Conservation (phyloP, 2,797 vertebrate genomes). For the Eulemur coronatus region DNA sequence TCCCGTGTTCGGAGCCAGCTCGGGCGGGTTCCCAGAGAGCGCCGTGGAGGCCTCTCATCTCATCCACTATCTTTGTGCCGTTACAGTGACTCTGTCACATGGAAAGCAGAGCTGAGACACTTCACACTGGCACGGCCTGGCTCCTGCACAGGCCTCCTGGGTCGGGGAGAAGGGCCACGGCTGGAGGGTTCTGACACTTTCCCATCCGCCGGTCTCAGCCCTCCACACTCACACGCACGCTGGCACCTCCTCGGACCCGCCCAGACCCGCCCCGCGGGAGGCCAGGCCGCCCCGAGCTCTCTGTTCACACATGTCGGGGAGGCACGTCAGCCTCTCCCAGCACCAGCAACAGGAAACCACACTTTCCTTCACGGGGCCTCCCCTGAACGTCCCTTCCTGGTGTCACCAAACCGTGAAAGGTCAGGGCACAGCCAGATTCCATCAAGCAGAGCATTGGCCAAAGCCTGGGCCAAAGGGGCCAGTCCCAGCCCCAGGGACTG, state of each 20-base stretch:
- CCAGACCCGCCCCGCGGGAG: no score
- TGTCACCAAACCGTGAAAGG: background rate
- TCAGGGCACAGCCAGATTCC: accelerated
- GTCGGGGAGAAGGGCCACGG: accelerated
- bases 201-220: background rate
- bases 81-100: accelerated
- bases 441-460: no score
- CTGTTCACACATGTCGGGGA: accelerated
- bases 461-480: background rate
- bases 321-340: background rate
- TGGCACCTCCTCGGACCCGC: accelerated
- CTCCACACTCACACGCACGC: background rate
- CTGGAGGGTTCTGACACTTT: accelerated
- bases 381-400: background rate
- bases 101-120: background rate
- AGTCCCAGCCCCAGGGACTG: background rate
- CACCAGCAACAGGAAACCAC: background rate
- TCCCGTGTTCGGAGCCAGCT: background rate
- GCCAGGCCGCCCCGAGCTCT: background rate
- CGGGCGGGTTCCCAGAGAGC: no score
- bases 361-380: background rate
- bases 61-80: accelerated
- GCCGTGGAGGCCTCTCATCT: no score
- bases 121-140: accelerated
- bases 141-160: no score